phyloP scores from a whole-genome alignment of 2,888 invertebrate genomes.

The Sminthurides aquaticus region DNA sequence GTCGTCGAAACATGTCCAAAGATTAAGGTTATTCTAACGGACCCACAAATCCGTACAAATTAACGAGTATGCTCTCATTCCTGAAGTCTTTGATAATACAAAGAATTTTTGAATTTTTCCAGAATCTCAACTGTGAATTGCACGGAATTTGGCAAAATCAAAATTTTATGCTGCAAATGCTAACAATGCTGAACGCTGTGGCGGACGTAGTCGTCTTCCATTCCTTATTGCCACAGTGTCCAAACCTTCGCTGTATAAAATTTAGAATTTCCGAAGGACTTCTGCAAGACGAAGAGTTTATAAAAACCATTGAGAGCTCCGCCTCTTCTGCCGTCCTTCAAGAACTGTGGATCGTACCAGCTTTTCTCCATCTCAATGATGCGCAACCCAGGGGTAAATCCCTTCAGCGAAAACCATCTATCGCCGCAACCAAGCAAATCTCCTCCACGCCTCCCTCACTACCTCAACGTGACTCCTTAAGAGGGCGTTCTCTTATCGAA shows the following conservation, averaged over 20 bases:
- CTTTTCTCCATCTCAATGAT: background rate
- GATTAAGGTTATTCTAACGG: background rate
- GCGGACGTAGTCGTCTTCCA: background rate
- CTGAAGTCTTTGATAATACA: too few species aligned
- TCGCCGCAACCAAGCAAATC: background rate
- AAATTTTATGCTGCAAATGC: background rate
- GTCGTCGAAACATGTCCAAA: slow-evolving; percentile 25
- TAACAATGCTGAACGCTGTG: background rate
- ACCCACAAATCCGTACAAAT: too few species aligned
- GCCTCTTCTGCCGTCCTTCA: background rate
- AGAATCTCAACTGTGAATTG: background rate
- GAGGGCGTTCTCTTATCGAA: too few species aligned
- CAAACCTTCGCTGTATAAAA: background rate
- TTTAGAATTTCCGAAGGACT: background rate
- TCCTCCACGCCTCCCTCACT: too few species aligned
- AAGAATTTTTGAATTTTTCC: too few species aligned
- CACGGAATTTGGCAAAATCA: background rate
- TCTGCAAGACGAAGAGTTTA: background rate
- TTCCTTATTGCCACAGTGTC: background rate
- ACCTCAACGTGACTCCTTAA: too few species aligned
- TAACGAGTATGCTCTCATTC: too few species aligned
- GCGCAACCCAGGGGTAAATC: background rate
- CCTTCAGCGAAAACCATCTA: background rate
- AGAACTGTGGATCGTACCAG: background rate
- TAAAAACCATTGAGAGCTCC: background rate